Percentiles rank a stretch among this genome's conserved stretches.
These are phyloP conservation scores for Cacatua alba DNA, from an alignment of 2,113 vertebrate species.

Conservation along the genomic window DNA sequence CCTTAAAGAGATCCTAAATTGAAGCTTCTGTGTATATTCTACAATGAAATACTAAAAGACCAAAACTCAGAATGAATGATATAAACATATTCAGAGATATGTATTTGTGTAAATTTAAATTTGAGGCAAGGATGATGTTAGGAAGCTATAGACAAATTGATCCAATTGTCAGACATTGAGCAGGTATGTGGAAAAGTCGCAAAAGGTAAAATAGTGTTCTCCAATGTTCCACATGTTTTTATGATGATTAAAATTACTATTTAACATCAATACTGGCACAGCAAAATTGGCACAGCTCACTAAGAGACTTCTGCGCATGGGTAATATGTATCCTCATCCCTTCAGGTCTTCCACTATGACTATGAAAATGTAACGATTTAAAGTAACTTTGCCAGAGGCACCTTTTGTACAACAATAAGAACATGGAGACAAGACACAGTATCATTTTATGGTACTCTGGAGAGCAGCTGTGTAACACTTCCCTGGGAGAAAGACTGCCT, in stretches of 20 bases:
- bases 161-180: background rate
- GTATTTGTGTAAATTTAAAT: background rate
- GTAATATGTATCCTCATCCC: background rate
- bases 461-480: background rate
- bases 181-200: background rate
- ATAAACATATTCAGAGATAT: background rate
- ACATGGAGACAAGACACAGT: background rate
- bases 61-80: background rate
- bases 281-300: background rate
- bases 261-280: background rate
- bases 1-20: background rate
- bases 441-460: background rate
- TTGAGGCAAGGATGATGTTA: background rate
- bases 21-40: background rate
- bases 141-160: background rate
- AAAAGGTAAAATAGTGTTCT: background rate
- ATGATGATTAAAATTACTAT: constrained; percentile 32
- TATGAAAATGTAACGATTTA: background rate
- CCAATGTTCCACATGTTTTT: background rate
- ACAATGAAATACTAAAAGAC: background rate
- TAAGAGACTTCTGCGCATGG: background rate
- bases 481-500: background rate
- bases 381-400: background rate
- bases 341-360: background rate
- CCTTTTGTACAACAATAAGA: background rate